A percentile compares a stretch with the other conserved stretches of the same genome.
phyloP scores from a whole-genome alignment of 2,113 vertebrate genomes.

The Zootoca vivipara region DNA sequence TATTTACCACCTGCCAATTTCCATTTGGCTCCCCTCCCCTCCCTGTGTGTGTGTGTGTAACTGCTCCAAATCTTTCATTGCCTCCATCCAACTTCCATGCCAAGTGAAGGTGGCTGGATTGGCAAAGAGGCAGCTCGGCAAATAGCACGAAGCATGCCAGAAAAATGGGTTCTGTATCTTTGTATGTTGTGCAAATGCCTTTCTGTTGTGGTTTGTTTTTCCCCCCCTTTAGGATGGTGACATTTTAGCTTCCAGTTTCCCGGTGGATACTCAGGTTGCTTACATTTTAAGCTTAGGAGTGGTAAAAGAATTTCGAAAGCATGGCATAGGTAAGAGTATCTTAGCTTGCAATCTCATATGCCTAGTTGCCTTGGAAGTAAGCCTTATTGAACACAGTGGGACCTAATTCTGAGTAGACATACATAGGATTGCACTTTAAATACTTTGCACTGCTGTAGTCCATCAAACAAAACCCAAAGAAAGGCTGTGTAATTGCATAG shows the following conservation, averaged over 20 bases:
- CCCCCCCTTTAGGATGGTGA: slow-evolving; percentile 88
- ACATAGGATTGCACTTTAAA: too few species aligned
- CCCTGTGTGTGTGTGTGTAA: background rate
- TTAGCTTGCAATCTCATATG: background rate
- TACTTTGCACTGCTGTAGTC: background rate
- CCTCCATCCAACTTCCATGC: too few species aligned
- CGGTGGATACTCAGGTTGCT: slow-evolving; percentile 96
- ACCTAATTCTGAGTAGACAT: too few species aligned
- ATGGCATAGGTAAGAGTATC: slow-evolving; percentile 90
- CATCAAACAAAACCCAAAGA: background rate
- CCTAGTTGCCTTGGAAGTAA: too few species aligned
- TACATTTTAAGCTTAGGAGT: slow-evolving; percentile 98
- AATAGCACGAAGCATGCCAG: background rate
- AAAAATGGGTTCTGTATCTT: background rate
- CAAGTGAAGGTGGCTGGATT: background rate
- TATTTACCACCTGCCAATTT: background rate
- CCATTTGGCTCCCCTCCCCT: background rate
- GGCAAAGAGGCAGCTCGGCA: too few species aligned
- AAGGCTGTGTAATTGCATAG: background rate
- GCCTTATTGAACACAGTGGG: too few species aligned
- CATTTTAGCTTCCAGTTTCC: slow-evolving; percentile 96
- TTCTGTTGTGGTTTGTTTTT: slow-evolving; percentile 36
- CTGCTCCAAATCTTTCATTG: background rate
- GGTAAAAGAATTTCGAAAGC: slow-evolving; percentile 97
- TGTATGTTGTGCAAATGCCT: background rate